Conservation (phyloP, 1,140 invertebrate species). For the Hyposmocoma kahamanoa region DNA sequence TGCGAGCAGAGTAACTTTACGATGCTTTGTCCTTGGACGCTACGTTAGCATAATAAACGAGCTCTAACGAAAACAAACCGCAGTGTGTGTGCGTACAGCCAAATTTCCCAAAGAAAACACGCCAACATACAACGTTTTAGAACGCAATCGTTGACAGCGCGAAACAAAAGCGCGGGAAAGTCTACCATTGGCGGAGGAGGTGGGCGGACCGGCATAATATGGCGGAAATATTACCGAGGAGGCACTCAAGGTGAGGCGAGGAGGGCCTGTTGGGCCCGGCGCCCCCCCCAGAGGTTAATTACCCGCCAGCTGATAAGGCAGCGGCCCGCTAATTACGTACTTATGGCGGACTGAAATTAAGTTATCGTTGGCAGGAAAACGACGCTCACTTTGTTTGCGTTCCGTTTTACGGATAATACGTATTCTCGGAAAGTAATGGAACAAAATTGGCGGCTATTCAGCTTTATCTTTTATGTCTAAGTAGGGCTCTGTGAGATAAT, state of each 20-base stretch:
- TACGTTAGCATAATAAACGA: conserved; percentile 53
- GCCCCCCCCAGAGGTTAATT: conserved; percentile 65
- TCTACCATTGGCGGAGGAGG: conserved; percentile 65
- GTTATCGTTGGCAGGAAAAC: conserved; percentile 67
- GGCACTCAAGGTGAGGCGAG: conserved; percentile 50
- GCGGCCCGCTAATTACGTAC: conserved; percentile 72
- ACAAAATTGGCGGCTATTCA: conserved; percentile 64
- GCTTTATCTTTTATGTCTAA: conserved; percentile 62
- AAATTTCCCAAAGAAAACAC: conserved; percentile 63
- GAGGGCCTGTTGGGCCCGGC: conserved; percentile 17
- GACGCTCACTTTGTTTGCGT: conserved; percentile 70
- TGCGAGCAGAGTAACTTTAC: conserved; percentile 21
- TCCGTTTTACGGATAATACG: conserved; percentile 68
- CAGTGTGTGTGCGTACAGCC: conserved; percentile 51
- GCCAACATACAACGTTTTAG: conserved; percentile 64
- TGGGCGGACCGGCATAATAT: conserved; percentile 67
- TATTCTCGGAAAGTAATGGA: conserved; percentile 62
- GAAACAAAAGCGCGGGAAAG: conserved; percentile 71
- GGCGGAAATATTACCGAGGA: conserved; percentile 70
- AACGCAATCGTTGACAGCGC: conserved; percentile 46
- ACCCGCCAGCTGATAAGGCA: conserved; percentile 70
- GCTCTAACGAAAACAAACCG: conserved; percentile 61
- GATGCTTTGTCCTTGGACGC: conserved; percentile 33
- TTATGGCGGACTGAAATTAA: conserved; percentile 73
- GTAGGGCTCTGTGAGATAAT: conserved; percentile 48